Conservation (phyloP, 2,113 vertebrate genomes). For the Myrmecobius fasciatus region DNA sequence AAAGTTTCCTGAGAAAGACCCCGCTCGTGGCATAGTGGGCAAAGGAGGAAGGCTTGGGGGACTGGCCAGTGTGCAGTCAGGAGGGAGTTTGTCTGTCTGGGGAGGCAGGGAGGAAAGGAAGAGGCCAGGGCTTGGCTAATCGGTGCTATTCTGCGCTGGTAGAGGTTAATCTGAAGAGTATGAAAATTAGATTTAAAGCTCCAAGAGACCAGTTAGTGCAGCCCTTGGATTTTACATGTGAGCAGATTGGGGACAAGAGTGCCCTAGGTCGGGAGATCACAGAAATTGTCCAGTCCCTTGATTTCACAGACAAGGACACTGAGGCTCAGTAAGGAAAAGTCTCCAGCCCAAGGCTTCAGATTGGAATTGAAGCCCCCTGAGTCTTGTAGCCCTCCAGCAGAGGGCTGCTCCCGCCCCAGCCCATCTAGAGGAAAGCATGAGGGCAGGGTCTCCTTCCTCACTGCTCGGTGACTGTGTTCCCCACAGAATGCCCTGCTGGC, state of each 20-base stretch:
- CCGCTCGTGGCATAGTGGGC: neutral
- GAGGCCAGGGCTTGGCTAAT: neutral
- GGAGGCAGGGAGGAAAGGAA: neutral
- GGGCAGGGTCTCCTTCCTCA: neutral
- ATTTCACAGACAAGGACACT: neutral
- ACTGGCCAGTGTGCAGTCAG: neutral
- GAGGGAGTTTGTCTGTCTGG: neutral
- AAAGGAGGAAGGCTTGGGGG: neutral
- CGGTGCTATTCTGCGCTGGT: neutral
- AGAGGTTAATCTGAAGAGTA: neutral
- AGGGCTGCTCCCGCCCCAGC: neutral
- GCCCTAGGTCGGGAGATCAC: neutral
- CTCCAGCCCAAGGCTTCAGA: neutral
- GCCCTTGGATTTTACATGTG: neutral
- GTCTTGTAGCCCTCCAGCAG: no score
- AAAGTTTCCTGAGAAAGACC: neutral
- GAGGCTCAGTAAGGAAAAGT: neutral
- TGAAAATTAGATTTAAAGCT: neutral
- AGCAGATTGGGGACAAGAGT: neutral
- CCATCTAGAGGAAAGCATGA: neutral
- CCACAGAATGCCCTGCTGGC: slow-evolving; percentile 92
- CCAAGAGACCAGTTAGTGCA: neutral
- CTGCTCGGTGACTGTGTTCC: neutral
- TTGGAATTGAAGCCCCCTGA: neutral
- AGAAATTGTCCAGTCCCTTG: neutral